Evolutionary conservation across 2,113 vertebrate species (phyloP).

Genomic region (Salvelinus namaycush): DNA sequence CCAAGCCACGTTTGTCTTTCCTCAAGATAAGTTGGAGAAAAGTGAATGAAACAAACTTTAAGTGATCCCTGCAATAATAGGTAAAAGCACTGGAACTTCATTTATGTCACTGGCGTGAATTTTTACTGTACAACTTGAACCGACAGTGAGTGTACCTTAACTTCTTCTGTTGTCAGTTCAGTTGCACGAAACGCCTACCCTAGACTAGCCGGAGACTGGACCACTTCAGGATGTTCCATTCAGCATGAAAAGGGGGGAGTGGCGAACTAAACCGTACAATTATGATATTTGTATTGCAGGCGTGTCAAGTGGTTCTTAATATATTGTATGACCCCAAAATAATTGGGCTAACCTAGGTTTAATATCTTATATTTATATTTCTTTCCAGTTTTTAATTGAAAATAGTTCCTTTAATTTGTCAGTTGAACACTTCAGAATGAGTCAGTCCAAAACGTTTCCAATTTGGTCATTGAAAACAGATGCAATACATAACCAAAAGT

Average conservation of each 20-base stretch:
- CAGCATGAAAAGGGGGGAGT: conserved; percentile 1
- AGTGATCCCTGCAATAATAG: not conserved
- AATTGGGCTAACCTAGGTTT: not conserved
- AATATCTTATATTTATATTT: not conserved
- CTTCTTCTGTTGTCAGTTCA: conserved; percentile 62
- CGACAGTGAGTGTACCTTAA: conserved; percentile 20
- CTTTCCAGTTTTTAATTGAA: not conserved
- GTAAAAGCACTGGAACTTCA: not conserved
- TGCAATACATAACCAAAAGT: not conserved
- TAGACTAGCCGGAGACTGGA: conserved; percentile 14
- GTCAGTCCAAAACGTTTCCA: not conserved
- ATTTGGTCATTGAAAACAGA: not conserved
- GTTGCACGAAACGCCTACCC: not conserved
- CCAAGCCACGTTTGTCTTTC: conserved; percentile 29
- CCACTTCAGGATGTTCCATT: conserved; percentile 66
- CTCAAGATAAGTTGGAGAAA: conserved; percentile 27
- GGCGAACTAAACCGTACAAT: conserved; percentile 25
- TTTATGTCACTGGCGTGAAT: not conserved
- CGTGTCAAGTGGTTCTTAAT: not conserved
- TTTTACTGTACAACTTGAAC: not conserved
- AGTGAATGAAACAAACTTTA: conserved; percentile 13
- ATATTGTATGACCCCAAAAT: not conserved
- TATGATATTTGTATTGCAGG: conserved; percentile 17
- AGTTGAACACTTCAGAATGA: not conserved
- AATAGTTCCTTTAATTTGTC: not conserved